Evolutionary conservation across 2,888 invertebrate genomes (phyloP).

Genomic region (Caenorhabditis japonica): DNA sequence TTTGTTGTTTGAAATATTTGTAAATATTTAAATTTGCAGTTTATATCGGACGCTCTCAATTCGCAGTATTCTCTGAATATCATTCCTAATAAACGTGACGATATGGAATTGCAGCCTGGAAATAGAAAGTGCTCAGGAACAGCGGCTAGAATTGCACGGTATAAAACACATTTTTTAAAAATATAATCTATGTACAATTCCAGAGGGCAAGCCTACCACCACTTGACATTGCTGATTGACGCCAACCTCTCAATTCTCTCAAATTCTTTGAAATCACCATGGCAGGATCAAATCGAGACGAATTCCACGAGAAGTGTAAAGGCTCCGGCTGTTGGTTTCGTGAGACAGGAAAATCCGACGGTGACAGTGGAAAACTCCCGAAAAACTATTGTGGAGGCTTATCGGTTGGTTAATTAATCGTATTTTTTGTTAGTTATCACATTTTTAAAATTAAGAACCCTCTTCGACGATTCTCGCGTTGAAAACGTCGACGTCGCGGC

Average conservation of each 20-base stretch:
- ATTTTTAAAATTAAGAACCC: conserved; percentile 79
- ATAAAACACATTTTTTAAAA: not conserved
- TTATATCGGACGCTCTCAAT: conserved; percentile 87
- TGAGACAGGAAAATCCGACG: conserved; percentile 84
- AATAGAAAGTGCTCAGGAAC: conserved; percentile 86
- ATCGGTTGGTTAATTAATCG: conserved; percentile 15
- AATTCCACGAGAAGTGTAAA: conserved; percentile 89
- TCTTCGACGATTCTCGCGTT: conserved; percentile 28
- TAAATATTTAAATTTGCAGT: conserved; percentile 78
- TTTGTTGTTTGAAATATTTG: too few relatives aligned
- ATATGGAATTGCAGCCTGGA: conserved; percentile 83
- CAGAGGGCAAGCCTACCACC: conserved; percentile 92
- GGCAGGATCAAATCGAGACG: conserved; percentile 84
- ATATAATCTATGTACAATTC: not conserved
- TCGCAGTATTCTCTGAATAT: conserved; percentile 79
- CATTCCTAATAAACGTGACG: conserved; percentile 86
- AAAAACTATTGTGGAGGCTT: conserved; percentile 84
- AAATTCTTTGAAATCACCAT: conserved; percentile 60
- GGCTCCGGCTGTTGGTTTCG: conserved; percentile 86
- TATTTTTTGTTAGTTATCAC: not conserved
- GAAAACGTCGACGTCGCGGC: conserved; percentile 73
- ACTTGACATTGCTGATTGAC: conserved; percentile 92
- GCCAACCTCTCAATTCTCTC: conserved; percentile 79
- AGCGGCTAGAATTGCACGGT: conserved; percentile 87
- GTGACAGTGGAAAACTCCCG: conserved; percentile 81